Evolutionary conservation across 2,888 invertebrate species (phyloP).

Genomic region (Acanthacorydalis orientalis): DNA sequence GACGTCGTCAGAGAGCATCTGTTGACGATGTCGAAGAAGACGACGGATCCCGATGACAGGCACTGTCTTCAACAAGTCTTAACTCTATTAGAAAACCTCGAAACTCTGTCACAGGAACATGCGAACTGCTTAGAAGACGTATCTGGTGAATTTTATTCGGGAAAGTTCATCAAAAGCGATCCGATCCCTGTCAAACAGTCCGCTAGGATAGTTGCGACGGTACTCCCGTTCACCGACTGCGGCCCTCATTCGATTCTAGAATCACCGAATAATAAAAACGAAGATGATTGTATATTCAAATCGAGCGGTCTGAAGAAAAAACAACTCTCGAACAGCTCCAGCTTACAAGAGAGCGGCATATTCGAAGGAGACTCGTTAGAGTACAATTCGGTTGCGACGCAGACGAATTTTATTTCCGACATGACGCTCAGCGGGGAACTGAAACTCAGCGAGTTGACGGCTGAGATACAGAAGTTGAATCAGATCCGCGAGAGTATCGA

Average conservation of each 20-base stretch:
- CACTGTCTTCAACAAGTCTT: conserved; percentile 44
- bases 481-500: conserved; percentile 44
- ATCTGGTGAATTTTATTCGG: not conserved
- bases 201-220: conserved; percentile 14
- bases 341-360: conserved; percentile 57
- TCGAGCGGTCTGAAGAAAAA: conserved; percentile 31
- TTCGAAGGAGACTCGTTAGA: conserved; percentile 39
- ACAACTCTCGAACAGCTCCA: conserved; percentile 24
- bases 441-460: conserved; percentile 31
- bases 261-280: not conserved
- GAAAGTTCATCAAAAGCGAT: not conserved
- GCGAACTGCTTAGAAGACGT: conserved; percentile 1
- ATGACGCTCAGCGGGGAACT: conserved; percentile 2
- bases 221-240: conserved; percentile 14
- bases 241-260: not conserved
- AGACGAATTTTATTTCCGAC: conserved; percentile 27
- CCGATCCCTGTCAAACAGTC: conserved; percentile 1
- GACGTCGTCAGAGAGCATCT: conserved; percentile 20
- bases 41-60: conserved; percentile 33
- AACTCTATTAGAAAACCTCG: conserved; percentile 41
- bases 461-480: conserved; percentile 45
- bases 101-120: conserved; percentile 19
- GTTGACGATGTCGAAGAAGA: conserved; percentile 17
- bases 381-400: conserved; percentile 31
- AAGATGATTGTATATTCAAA: conserved; percentile 2